Conservation (phyloP, 1,140 invertebrate species). For the Halesus radiatus region DNA sequence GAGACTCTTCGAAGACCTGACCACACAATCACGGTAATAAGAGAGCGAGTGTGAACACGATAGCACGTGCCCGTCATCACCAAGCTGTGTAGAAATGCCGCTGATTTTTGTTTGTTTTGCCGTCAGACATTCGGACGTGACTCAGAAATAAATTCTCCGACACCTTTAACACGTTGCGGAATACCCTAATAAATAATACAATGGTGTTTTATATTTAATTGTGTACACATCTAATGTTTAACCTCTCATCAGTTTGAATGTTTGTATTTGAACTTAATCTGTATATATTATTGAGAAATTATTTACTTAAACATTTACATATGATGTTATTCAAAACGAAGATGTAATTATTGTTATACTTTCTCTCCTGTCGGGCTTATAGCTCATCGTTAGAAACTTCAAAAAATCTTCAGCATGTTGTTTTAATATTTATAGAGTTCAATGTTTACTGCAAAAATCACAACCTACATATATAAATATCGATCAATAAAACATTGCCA, state of each 20-base stretch:
- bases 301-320: no score
- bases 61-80: slow-evolving; percentile 47
- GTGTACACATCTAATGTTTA: slow-evolving; percentile 33
- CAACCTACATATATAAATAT: no score
- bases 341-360: neutral
- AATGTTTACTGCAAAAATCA: no score
- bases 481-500: neutral
- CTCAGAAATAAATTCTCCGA: slow-evolving; percentile 11
- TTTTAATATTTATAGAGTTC: no score
- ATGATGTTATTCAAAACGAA: neutral
- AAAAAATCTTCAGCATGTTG: no score
- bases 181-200: slow-evolving; percentile 3
- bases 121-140: slow-evolving; percentile 16
- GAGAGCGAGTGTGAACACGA: slow-evolving; percentile 31
- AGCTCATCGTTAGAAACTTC: no score
- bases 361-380: no score
- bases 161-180: slow-evolving; percentile 11
- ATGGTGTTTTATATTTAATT: neutral
- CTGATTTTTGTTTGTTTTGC: slow-evolving; percentile 40
- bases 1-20: slow-evolving; percentile 80
- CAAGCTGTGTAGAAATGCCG: slow-evolving; percentile 30
- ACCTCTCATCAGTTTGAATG: slow-evolving; percentile 30
- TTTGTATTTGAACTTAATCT: slow-evolving; percentile 31
- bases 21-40: slow-evolving; percentile 66
- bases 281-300: slow-evolving; percentile 5